Percentiles rank a stretch among this genome's conserved stretches.
These are phyloP conservation scores for Chiridota heheva DNA, from an alignment of 35 echinoderm and acorn worm species.

Conservation along the genomic window DNA sequence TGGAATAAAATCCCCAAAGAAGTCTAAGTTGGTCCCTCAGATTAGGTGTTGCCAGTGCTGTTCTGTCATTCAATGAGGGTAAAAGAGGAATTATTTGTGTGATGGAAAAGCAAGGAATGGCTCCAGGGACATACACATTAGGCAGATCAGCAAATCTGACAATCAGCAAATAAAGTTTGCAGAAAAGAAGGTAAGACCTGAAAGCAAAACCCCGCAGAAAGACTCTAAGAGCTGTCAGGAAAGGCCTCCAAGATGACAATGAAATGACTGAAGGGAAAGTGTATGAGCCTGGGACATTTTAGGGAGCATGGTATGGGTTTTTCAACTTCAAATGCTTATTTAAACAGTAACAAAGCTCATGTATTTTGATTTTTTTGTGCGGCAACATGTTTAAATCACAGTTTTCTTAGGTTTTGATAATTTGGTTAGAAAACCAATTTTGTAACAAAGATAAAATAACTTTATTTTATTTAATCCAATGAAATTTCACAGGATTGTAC, in stretches of 20 bases:
- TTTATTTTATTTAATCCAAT: too few relatives aligned
- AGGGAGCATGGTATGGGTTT: too few relatives aligned
- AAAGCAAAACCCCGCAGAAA: too few relatives aligned
- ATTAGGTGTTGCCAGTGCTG: slow-evolving; percentile 3
- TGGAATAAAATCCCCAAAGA: slow-evolving; percentile 29
- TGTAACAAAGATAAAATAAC: too few relatives aligned
- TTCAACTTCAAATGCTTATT: too few relatives aligned
- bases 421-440: too few relatives aligned
- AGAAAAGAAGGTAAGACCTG: too few relatives aligned
- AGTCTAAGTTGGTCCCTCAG: slow-evolving; percentile 17
- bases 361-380: too few relatives aligned
- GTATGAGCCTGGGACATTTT: background rate
- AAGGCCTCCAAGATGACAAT: background rate
- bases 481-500: too few relatives aligned
- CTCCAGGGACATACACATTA: background rate
- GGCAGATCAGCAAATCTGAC: background rate
- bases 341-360: too few relatives aligned
- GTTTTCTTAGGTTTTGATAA: too few relatives aligned
- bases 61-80: background rate
- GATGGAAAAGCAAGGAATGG: background rate
- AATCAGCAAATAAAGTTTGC: background rate
- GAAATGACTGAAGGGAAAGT: background rate
- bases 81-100: background rate
- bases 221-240: background rate
- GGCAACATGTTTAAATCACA: too few relatives aligned